phyloP scores from a whole-genome alignment of 2,113 vertebrate genomes.

The Parotia lawesii region DNA sequence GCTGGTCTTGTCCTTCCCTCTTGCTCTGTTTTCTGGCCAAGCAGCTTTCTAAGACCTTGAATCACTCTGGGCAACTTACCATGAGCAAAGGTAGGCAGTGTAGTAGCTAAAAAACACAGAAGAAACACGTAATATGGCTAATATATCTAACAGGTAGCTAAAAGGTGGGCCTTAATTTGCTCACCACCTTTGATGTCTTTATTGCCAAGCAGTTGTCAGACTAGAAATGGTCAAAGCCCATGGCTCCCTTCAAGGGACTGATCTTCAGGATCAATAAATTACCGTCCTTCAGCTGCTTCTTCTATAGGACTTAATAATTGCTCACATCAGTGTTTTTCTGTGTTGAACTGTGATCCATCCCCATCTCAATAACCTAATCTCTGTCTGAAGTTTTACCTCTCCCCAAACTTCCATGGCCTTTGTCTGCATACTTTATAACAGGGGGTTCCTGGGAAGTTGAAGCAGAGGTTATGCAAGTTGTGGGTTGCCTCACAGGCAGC shows the following conservation, averaged over 20 bases:
- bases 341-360: not conserved
- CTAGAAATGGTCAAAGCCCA: not conserved
- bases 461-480: not conserved
- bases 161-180: not conserved
- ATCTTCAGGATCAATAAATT: not conserved
- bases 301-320: not conserved
- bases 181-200: not conserved
- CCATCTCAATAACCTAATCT: not conserved
- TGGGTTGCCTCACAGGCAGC: accelerated
- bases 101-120: not conserved
- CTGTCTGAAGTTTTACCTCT: not conserved
- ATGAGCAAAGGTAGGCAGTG: not conserved
- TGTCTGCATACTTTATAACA: not conserved
- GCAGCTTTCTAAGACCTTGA: not conserved
- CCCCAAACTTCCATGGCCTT: not conserved
- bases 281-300: not conserved
- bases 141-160: not conserved
- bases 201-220: not conserved
- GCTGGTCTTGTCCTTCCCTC: not conserved
- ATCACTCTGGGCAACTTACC: not conserved
- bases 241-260: not conserved
- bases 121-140: not conserved
- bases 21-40: not conserved
- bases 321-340: not conserved
- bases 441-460: not conserved